These are phyloP conservation scores for Formica aserva DNA, from an alignment of 2,888 invertebrate genomes.

Conservation along the genomic window DNA sequence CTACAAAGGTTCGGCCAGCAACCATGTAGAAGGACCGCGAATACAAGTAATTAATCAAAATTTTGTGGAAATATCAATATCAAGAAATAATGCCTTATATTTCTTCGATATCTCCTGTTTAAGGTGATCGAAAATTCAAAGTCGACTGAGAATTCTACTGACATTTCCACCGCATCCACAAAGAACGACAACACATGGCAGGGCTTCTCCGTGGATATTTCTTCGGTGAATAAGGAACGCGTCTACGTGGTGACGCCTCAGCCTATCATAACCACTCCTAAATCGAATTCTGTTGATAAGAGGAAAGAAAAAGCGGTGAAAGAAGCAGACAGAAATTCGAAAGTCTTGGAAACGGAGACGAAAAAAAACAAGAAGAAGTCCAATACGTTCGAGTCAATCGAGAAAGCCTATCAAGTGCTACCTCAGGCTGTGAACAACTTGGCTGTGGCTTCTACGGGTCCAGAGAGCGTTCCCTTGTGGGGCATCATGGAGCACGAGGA, in stretches of 20 bases:
- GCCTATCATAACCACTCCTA: constrained; percentile 80
- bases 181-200: constrained; percentile 88
- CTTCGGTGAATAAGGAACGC: constrained; percentile 92
- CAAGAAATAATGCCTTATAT: neutral
- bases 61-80: neutral
- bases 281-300: constrained; percentile 11
- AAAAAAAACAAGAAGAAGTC: constrained; percentile 58
- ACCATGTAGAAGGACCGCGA: constrained; percentile 67
- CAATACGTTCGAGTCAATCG: constrained; percentile 77
- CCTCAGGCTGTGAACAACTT: constrained; percentile 84
- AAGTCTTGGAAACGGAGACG: constrained; percentile 70
- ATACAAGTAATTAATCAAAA: constrained; percentile 64
- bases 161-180: constrained; percentile 69
- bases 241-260: constrained; percentile 94
- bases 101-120: neutral
- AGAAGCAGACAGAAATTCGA: constrained; percentile 75
- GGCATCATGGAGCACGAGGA: constrained; percentile 85
- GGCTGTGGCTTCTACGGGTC: constrained; percentile 82
- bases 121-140: neutral
- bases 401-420: constrained; percentile 83
- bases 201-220: constrained; percentile 90
- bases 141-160: neutral
- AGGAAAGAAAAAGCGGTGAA: constrained; percentile 30
- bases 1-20: constrained; percentile 75
- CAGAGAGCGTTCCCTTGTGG: constrained; percentile 82